Base-by-base conservation (phyloP, 1,140 invertebrate species). In the Diplogasteroides magnus region DNA sequence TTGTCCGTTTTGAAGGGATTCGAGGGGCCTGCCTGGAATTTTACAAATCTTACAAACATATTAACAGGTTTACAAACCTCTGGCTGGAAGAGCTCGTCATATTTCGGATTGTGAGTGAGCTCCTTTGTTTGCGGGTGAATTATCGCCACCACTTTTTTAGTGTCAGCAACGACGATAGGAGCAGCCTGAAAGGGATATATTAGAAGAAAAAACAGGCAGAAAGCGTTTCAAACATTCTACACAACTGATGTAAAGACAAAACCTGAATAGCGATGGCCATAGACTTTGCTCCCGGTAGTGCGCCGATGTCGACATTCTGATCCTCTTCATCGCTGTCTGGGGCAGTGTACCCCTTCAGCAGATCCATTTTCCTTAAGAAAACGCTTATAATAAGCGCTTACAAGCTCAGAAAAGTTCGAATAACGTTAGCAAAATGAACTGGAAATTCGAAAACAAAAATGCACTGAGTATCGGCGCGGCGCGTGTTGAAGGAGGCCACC, bases 81-180 rank as follows among this genome's bases (percentile, higher is more conserved):
- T 2, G 94, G 93, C n/a, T 92, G 90, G 87, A 90, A 98, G 2
- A 98, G 84, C 84, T 97, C 92, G 68, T 98, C 93, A 86, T 89
- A 97, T 81, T 90, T 94, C n/a, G 93, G 91, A 87, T 98, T 98
- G 78, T 90, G 90, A 71, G 85, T 87, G 2, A 98, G 83, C 85
- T 95, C 92, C 81, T 90, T 89, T 1, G 88, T 87, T 27, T 86
- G 88, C 1, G 89, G 88, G 84, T 91, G 90, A 68, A 92, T 31
- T 11, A 83, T 56, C 0, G 77, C 79, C 14, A 77, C 76, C n/a
- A 23, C 25, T 19, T 63, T 31, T 27, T 31, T 59, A 13, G 56
- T 29, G 23, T 64, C 62, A 11, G 29, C 6, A 25, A 31, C 57
- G 3, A 68, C 66, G 31, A 63, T 27, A 2, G 66, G 66, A 31